These are phyloP conservation scores for Brachionus calyciflorus DNA, from an alignment of 1,140 invertebrate species.

Conservation along the genomic window DNA sequence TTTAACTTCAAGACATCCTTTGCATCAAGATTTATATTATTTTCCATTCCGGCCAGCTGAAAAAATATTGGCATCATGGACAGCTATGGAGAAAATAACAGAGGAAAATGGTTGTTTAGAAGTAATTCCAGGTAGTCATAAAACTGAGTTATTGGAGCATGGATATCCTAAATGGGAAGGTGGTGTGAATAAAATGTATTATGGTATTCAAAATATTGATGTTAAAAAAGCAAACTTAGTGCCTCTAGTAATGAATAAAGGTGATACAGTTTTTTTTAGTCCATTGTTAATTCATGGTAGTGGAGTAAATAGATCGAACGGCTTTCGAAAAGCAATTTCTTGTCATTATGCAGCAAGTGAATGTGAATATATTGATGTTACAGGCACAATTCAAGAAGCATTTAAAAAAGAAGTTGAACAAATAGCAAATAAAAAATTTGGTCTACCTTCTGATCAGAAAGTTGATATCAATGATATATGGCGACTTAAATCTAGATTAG, in stretches of 20 bases:
- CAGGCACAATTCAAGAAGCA: conserved; percentile 69
- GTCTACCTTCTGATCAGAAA: neutral
- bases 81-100: conserved; percentile 76
- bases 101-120: conserved; percentile 79
- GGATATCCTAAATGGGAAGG: conserved; percentile 71
- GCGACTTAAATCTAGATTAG: conserved; percentile 10
- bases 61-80: conserved; percentile 79
- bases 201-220: conserved; percentile 69
- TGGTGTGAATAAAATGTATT: conserved; percentile 76
- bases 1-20: conserved; percentile 70
- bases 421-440: conserved; percentile 26
- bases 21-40: conserved; percentile 83
- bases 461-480: conserved; percentile 17
- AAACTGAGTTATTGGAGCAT: conserved; percentile 68
- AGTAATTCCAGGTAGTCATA: conserved; percentile 76
- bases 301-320: conserved; percentile 72
- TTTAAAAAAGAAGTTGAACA: conserved; percentile 69
- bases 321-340: conserved; percentile 65
- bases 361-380: conserved; percentile 72
- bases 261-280: conserved; percentile 87
- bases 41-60: conserved; percentile 73
- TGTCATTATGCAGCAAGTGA: conserved; percentile 75
- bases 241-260: conserved; percentile 74
- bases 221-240: conserved; percentile 60
- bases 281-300: conserved; percentile 81